These are phyloP conservation scores for Anolis carolinensis DNA, from an alignment of 2,113 vertebrate species.

Conservation along the genomic window DNA sequence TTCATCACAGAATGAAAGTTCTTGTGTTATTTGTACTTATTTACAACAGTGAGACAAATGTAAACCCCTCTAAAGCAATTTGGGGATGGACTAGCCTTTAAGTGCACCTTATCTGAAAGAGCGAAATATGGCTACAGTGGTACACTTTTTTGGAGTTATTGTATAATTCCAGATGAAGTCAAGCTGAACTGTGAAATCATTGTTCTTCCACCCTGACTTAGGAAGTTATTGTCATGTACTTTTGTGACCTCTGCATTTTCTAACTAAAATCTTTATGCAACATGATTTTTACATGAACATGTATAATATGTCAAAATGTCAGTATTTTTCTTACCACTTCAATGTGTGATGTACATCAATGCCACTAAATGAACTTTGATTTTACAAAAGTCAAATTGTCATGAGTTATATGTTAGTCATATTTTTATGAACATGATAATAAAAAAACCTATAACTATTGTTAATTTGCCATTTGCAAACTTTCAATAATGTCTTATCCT, in stretches of 20 bases:
- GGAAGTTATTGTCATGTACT: slow-evolving; percentile 74
- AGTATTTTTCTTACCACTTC: slow-evolving; percentile 87
- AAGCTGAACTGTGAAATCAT: slow-evolving; percentile 80
- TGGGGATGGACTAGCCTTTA: slow-evolving; percentile 42
- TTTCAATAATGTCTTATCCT: not conserved
- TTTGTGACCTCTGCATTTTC: slow-evolving; percentile 82
- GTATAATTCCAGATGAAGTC: slow-evolving; percentile 66
- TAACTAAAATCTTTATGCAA: slow-evolving; percentile 83
- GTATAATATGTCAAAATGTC: slow-evolving; percentile 82
- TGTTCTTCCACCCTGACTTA: slow-evolving; percentile 74
- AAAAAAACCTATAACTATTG: slow-evolving; percentile 58
- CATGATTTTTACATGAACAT: slow-evolving; percentile 85
- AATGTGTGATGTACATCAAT: slow-evolving; percentile 83
- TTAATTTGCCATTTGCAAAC: slow-evolving; percentile 3
- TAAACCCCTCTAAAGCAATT: slow-evolving; percentile 23
- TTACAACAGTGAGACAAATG: slow-evolving; percentile 28
- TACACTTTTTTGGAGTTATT: slow-evolving; percentile 61
- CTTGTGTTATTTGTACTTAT: slow-evolving; percentile 50
- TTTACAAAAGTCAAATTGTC: slow-evolving; percentile 80
- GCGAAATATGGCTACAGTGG: slow-evolving; percentile 58
- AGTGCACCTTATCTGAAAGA: slow-evolving; percentile 69
- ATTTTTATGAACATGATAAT: slow-evolving; percentile 83
- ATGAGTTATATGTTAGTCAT: slow-evolving; percentile 81
- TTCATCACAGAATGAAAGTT: slow-evolving; percentile 36
- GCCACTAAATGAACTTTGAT: slow-evolving; percentile 82